phyloP scores from a whole-genome alignment of 2,797 vertebrate species.

The Chelonia mydas region DNA sequence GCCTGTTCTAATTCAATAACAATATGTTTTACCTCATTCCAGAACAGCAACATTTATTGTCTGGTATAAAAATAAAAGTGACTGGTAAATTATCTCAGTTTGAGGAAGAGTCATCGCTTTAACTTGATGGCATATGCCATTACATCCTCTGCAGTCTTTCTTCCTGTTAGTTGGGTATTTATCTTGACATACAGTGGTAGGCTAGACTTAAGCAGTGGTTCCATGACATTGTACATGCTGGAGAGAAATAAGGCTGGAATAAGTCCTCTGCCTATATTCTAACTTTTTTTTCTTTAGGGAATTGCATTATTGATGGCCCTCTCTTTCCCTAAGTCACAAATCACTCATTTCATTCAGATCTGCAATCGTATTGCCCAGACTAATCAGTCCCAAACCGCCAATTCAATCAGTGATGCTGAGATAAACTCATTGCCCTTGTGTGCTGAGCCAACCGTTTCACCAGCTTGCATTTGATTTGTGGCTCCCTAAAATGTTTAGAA shows the following conservation, averaged over 20 bases:
- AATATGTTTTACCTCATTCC: conserved; percentile 13
- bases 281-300: conserved; percentile 30
- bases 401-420: conserved; percentile 23
- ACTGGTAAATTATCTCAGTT: neutral
- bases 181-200: neutral
- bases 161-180: neutral
- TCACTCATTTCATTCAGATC: conserved; percentile 60
- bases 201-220: neutral
- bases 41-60: conserved; percentile 10
- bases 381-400: conserved; percentile 51
- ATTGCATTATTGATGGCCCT: conserved; percentile 42
- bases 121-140: neutral
- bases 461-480: neutral
- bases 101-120: neutral
- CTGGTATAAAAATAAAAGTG: neutral
- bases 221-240: neutral
- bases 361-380: neutral
- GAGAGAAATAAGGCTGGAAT: neutral
- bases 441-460: conserved; percentile 24
- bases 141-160: neutral
- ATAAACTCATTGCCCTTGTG: neutral
- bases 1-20: conserved; percentile 46
- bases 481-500: conserved; percentile 42
- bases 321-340: conserved; percentile 40
- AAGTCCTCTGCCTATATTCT: neutral